Conservation (phyloP, 2,113 vertebrate species). For the Brachyhypopomus occidentalis region DNA sequence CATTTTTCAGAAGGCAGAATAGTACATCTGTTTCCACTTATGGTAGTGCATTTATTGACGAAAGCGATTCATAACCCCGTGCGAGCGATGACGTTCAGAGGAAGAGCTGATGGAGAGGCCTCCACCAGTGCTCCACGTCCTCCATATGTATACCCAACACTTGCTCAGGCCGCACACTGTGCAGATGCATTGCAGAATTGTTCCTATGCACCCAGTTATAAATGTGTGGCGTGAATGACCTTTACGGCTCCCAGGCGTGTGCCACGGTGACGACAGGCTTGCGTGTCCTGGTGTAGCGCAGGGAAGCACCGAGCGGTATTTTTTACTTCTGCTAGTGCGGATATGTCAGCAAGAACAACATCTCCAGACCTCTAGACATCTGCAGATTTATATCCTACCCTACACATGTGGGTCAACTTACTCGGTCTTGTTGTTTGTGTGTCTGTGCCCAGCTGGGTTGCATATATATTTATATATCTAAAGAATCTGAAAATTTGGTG, state of each 20-base stretch:
- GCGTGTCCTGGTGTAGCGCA: constrained; percentile 24
- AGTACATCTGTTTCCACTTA: constrained; percentile 12
- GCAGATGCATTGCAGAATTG: constrained; percentile 21
- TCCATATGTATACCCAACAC: background rate
- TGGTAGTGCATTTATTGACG: background rate
- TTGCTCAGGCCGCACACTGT: constrained; percentile 4
- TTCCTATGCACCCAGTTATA: background rate
- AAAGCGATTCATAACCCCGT: background rate
- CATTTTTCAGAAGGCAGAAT: background rate
- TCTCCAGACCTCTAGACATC: constrained; percentile 4
- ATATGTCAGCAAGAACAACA: constrained; percentile 55
- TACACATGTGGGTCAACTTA: constrained; percentile 22
- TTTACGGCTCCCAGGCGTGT: constrained; percentile 22
- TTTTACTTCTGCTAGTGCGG: constrained; percentile 26
- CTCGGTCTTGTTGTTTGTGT: background rate
- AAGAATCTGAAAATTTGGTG: too few relatives aligned
- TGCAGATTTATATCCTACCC: constrained; percentile 23
- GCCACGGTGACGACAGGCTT: constrained; percentile 27
- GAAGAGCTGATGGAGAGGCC: constrained; percentile 7
- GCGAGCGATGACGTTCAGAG: constrained; percentile 5
- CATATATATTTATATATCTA: background rate
- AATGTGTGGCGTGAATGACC: constrained; percentile 34
- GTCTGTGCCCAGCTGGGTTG: background rate
- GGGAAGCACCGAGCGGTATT: constrained; percentile 23
- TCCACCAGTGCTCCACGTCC: background rate